phyloP scores from a whole-genome alignment of 2,113 vertebrate genomes.

The Perca fluviatilis region DNA sequence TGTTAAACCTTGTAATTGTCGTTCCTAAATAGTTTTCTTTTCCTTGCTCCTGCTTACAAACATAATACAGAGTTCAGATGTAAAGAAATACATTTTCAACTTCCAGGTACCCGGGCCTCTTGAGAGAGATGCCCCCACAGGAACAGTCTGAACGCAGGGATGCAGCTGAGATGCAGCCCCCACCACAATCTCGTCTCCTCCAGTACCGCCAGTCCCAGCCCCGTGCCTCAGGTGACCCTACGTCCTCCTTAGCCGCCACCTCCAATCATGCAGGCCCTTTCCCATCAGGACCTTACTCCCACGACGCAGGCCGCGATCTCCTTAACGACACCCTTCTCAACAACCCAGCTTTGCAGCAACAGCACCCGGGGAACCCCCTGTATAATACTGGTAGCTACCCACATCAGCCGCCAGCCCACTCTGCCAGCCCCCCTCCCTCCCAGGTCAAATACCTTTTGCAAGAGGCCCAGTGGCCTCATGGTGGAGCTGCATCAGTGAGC shows the following conservation, averaged over 20 bases:
- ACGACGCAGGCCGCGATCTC: conserved; percentile 88
- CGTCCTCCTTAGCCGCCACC: conserved; percentile 82
- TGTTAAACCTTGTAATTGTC: background rate
- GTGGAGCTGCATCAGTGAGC: conserved; percentile 85
- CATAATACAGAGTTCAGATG: background rate
- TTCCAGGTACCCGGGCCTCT: conserved; percentile 92
- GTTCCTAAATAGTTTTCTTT: background rate
- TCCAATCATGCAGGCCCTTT: conserved; percentile 84
- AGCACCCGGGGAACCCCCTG: conserved; percentile 87
- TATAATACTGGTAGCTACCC: conserved; percentile 89
- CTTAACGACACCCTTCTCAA: conserved; percentile 84
- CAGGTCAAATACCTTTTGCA: conserved; percentile 94
- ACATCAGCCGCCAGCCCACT: conserved; percentile 90
- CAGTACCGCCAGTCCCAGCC: conserved; percentile 95
- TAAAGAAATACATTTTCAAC: background rate
- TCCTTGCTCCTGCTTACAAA: conserved; percentile 8
- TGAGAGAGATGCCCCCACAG: conserved; percentile 92
- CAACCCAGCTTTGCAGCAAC: conserved; percentile 89
- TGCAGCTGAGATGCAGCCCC: conserved; percentile 92
- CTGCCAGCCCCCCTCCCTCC: conserved; percentile 85
- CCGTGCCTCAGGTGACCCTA: conserved; percentile 89
- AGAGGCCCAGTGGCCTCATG: conserved; percentile 94
- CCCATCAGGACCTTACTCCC: conserved; percentile 85
- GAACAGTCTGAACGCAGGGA: conserved; percentile 91
- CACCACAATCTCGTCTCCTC: conserved; percentile 96